Evolutionary conservation across 1,140 invertebrate genomes (phyloP).

Genomic region (Orchestia grillus): DNA sequence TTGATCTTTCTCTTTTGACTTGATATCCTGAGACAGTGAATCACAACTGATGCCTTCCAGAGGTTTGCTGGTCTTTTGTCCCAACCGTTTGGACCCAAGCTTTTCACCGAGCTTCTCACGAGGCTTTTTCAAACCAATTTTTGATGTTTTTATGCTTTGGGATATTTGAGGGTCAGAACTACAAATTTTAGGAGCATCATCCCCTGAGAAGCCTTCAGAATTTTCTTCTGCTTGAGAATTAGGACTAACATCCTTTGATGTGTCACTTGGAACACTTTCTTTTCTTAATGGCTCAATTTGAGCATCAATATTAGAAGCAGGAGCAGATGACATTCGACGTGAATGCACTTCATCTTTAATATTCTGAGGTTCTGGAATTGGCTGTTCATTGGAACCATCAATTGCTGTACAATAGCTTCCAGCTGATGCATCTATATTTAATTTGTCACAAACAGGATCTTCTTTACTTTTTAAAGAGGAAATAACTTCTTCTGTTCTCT

Average conservation of each 20-base stretch:
- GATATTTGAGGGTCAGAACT: background rate
- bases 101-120: constrained; percentile 66
- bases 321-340: background rate
- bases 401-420: background rate
- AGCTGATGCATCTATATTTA: background rate
- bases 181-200: background rate
- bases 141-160: constrained; percentile 60
- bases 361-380: background rate
- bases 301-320: background rate
- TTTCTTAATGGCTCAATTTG: background rate
- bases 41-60: constrained; percentile 61
- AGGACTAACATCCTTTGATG: background rate
- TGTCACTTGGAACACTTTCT: background rate
- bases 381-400: background rate
- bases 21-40: background rate
- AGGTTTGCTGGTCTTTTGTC: constrained; percentile 61
- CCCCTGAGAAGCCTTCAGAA: background rate
- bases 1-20: background rate
- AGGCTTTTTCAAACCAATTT: constrained; percentile 66
- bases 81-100: constrained; percentile 62
- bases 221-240: background rate
- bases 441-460: background rate
- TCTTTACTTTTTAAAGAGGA: background rate
- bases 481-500: background rate
- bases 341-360: background rate